These are phyloP conservation scores for Aptenodytes forsteri DNA, from an alignment of 2,113 vertebrate species.

Conservation along the genomic window DNA sequence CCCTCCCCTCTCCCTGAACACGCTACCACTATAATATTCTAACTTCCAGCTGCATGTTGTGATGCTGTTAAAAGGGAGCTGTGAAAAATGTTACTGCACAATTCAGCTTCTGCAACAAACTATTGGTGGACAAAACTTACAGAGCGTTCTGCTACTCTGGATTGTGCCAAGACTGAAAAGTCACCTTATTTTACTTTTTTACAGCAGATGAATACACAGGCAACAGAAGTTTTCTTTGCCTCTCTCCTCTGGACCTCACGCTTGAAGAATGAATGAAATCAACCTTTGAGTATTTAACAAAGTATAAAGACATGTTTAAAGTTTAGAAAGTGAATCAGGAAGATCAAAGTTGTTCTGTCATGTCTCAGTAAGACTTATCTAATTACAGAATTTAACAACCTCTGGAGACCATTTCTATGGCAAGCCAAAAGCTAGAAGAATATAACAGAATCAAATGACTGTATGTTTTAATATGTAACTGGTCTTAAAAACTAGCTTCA, in stretches of 20 bases:
- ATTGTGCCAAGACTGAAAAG: background rate
- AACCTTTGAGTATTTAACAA: background rate
- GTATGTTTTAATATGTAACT: background rate
- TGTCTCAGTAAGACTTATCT: background rate
- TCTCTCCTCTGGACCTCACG: background rate
- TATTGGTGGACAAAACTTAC: background rate
- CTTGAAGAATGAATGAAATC: background rate
- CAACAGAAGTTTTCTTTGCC: background rate
- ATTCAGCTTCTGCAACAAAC: background rate
- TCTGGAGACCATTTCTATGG: background rate
- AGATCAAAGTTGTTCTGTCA: background rate
- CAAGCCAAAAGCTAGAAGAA: background rate
- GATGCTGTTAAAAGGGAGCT: background rate
- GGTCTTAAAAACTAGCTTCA: background rate
- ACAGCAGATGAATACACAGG: background rate
- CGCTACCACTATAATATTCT: background rate
- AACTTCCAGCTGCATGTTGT: background rate
- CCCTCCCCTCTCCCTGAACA: background rate
- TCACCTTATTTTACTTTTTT: background rate
- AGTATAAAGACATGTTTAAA: background rate
- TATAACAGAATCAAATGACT: background rate
- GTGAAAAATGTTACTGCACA: background rate
- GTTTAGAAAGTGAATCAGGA: background rate
- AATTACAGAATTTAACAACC: background rate
- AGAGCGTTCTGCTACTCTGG: background rate